These are phyloP conservation scores for Hystrix brachyura DNA, from an alignment of 2,113 vertebrate species.

Conservation along the genomic window DNA sequence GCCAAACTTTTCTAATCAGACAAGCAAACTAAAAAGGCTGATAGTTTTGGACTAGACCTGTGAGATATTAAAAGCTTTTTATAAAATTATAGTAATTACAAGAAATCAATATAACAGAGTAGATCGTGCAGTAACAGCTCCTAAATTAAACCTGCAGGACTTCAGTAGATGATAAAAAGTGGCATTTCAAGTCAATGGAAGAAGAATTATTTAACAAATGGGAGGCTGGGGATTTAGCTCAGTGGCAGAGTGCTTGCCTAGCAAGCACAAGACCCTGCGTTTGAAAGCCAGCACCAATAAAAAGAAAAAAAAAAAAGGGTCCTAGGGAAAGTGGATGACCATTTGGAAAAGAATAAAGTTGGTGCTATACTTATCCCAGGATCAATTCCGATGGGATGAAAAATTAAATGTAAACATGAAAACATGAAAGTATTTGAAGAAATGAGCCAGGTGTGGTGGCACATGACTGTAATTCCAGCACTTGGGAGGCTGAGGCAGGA, in stretches of 20 bases:
- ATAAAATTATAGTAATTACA: conserved; percentile 23
- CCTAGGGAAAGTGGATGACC: neutral
- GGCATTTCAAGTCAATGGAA: neutral
- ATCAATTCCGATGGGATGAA: neutral
- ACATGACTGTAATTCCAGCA: too few species aligned
- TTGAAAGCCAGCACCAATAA: too few species aligned
- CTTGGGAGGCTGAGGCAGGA: too few species aligned
- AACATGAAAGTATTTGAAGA: neutral
- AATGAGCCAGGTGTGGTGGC: neutral
- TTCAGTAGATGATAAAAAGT: neutral
- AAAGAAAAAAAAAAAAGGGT: neutral
- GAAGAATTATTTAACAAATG: neutral
- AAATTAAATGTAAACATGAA: neutral
- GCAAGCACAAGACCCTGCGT: too few species aligned
- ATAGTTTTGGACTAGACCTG: neutral
- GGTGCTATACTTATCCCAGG: neutral
- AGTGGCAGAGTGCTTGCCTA: too few species aligned
- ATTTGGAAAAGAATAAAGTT: conserved; percentile 1
- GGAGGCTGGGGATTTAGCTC: too few species aligned
- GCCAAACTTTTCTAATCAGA: neutral
- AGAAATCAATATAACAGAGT: neutral
- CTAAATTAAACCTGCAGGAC: neutral
- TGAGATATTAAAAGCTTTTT: neutral
- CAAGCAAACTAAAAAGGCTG: neutral
- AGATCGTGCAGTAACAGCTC: neutral